These are phyloP conservation scores for Drosophila kanekoi DNA, from an alignment of 2,888 invertebrate genomes.

Conservation along the genomic window DNA sequence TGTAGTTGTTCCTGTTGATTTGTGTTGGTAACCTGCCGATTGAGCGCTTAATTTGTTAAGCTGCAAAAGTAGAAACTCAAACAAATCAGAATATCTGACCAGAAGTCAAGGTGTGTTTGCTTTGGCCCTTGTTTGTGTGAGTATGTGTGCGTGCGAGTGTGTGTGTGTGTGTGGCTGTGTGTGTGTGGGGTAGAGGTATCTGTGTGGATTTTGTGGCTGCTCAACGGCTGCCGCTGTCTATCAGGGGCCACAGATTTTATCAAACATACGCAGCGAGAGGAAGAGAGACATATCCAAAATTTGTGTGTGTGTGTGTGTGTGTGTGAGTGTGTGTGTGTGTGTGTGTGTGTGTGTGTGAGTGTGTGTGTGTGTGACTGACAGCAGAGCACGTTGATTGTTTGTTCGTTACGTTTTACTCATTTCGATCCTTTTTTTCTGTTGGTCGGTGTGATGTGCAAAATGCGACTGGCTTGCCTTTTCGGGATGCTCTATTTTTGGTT, in stretches of 20 bases:
- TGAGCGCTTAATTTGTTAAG: constrained; percentile 83
- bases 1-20: constrained; percentile 28
- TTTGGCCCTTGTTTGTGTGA: constrained; percentile 27
- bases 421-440: constrained; percentile 65
- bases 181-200: constrained; percentile 18
- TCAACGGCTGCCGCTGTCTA: constrained; percentile 66
- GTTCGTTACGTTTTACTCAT: constrained; percentile 78
- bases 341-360: not conserved
- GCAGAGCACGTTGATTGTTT: constrained; percentile 71
- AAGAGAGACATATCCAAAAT: constrained; percentile 52
- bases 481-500: constrained; percentile 74
- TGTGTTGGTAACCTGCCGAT: constrained; percentile 67
- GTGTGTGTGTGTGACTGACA: constrained; percentile 51
- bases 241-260: constrained; percentile 68
- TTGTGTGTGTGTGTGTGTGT: not conserved
- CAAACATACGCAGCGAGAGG: constrained; percentile 43
- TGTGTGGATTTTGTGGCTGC: constrained; percentile 71
- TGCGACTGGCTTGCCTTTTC: constrained; percentile 48
- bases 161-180: constrained; percentile 15
- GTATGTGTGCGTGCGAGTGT: constrained; percentile 13
- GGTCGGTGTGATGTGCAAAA: constrained; percentile 45
- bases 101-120: constrained; percentile 79
- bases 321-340: constrained; percentile 10
- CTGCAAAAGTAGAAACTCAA: constrained; percentile 82
- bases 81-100: constrained; percentile 80